These are phyloP conservation scores for Numenius phaeopus DNA, from an alignment of 2,797 vertebrate genomes.

Conservation along the genomic window DNA sequence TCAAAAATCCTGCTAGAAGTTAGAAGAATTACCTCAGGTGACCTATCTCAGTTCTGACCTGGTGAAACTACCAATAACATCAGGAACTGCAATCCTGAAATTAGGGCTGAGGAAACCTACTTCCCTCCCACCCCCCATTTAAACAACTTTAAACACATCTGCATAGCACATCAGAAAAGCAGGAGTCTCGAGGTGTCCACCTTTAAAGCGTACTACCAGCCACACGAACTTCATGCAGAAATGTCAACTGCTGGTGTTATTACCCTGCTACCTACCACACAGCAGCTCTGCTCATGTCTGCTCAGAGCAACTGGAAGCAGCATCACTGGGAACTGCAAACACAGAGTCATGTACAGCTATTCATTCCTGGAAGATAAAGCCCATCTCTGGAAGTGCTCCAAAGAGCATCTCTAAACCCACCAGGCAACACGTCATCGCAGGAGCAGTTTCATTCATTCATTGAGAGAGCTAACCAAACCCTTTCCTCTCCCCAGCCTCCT, in stretches of 20 bases:
- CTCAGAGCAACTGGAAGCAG: background rate
- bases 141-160: background rate
- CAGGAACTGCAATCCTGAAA: background rate
- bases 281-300: background rate
- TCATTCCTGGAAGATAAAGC: background rate
- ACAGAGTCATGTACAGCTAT: background rate
- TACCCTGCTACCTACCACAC: background rate
- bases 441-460: background rate
- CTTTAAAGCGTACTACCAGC: background rate
- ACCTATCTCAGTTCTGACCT: background rate
- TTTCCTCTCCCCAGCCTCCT: background rate
- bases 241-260: background rate
- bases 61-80: background rate
- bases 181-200: background rate
- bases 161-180: background rate
- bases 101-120: background rate
- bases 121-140: background rate
- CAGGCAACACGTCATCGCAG: rapidly evolving
- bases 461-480: background rate
- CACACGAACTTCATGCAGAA: background rate
- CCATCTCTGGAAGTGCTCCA: background rate
- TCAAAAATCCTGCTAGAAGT: background rate
- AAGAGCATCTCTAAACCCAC: background rate
- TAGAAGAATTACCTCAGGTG: background rate
- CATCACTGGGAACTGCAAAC: background rate